Conservation (phyloP, 1,140 invertebrate species). For the Orius insidiosus region DNA sequence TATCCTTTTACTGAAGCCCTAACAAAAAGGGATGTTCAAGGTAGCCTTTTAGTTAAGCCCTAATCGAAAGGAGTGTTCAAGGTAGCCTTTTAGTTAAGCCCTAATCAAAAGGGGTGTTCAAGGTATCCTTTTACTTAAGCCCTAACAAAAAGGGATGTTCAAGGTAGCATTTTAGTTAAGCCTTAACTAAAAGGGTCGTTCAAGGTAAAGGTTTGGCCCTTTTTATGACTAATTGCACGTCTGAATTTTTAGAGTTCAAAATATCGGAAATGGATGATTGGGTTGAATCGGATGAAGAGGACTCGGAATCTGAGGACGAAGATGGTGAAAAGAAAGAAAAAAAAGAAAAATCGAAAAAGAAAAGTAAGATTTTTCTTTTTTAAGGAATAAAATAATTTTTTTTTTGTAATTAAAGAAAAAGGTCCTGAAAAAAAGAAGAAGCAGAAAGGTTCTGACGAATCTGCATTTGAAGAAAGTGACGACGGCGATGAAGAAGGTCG, state of each 20-base stretch:
- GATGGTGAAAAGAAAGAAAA: constrained; percentile 47
- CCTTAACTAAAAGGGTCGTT: no score
- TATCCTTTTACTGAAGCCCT: no score
- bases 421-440: constrained; percentile 53
- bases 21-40: no score
- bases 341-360: constrained; percentile 45
- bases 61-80: no score
- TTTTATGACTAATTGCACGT: no score
- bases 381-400: constrained; percentile 18
- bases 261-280: constrained; percentile 90
- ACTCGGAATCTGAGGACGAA: constrained; percentile 39
- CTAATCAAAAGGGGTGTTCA: no score
- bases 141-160: no score
- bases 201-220: no score
- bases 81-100: no score
- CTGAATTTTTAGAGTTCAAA: constrained; percentile 41
- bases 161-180: no score
- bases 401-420: constrained; percentile 12
- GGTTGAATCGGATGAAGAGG: constrained; percentile 66
- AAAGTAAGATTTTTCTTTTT: constrained; percentile 15
- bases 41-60: no score
- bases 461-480: constrained; percentile 88
- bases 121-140: no score
- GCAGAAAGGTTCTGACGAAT: constrained; percentile 58
- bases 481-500: constrained; percentile 89